phyloP scores from a whole-genome alignment of 1,140 invertebrate species.

The Drosophila nikananu region DNA sequence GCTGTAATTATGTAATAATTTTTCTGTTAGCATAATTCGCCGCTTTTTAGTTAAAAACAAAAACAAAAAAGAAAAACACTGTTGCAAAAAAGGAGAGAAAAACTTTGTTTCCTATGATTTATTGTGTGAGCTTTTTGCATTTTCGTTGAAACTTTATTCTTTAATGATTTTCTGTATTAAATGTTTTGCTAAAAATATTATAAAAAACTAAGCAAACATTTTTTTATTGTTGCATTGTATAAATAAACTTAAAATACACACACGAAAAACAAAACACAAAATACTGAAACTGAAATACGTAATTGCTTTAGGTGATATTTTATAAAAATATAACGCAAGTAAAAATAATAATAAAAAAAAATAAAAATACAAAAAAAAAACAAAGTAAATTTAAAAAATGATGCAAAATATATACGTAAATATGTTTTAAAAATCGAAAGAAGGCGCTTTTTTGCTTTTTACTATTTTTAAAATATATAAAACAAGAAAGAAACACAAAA shows the following conservation, averaged over 20 bases:
- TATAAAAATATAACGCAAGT: constrained; percentile 82
- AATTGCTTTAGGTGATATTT: constrained; percentile 85
- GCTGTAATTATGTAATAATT: constrained; percentile 73
- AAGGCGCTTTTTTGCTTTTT: constrained; percentile 60
- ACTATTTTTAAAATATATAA: constrained; percentile 56
- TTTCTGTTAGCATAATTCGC: constrained; percentile 78
- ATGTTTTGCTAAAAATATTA: constrained; percentile 63
- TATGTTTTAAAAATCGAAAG: constrained; percentile 68
- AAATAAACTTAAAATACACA: constrained; percentile 52
- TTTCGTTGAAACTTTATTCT: constrained; percentile 70
- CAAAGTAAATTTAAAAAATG: constrained; percentile 41
- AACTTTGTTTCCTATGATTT: constrained; percentile 72
- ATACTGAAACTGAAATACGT: constrained; percentile 85
- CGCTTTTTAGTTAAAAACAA: constrained; percentile 72
- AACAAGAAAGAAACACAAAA: constrained; percentile 44
- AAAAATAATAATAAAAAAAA: constrained; percentile 63
- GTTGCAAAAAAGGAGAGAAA: constrained; percentile 53
- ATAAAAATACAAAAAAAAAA: background rate
- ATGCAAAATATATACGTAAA: constrained; percentile 69
- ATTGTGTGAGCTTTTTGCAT: constrained; percentile 75
- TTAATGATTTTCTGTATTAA: constrained; percentile 69
- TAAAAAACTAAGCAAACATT: constrained; percentile 50
- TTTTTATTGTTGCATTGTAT: constrained; percentile 82
- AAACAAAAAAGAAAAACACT: constrained; percentile 16
- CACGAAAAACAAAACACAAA: constrained; percentile 43